A percentile compares a stretch with the other conserved stretches of the same genome.
Conservation (phyloP, 2,113 vertebrate genomes). For the Egretta garzetta region DNA sequence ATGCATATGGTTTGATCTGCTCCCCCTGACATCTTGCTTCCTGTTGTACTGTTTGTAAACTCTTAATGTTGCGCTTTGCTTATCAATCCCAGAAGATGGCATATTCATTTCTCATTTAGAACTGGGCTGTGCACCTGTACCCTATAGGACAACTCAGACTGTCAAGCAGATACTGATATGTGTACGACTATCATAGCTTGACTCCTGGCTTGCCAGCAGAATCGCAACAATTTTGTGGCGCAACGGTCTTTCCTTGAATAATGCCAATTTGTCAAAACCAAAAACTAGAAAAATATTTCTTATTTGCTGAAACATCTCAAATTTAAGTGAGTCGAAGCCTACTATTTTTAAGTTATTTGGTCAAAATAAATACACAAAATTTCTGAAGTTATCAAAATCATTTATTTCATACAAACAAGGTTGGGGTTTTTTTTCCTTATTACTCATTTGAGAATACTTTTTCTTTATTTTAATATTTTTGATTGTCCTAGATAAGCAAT, state of each 20-base stretch:
- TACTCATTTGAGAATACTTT: not conserved
- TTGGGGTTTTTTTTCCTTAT: not conserved
- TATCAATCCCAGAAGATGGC: not conserved
- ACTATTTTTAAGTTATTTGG: not conserved
- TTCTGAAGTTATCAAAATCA: not conserved
- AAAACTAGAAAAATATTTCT: not conserved
- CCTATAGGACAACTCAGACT: not conserved
- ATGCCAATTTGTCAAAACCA: not conserved
- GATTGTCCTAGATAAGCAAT: not conserved
- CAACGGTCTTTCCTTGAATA: not conserved
- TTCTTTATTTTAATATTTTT: not conserved
- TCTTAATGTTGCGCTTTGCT: not conserved
- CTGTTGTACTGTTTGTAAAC: not conserved
- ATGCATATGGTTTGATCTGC: not conserved
- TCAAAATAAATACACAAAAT: not conserved
- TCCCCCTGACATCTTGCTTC: not conserved
- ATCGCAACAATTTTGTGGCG: not conserved
- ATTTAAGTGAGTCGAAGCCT: not conserved
- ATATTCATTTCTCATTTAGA: not conserved
- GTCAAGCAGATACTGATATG: not conserved
- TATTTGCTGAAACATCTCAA: not conserved
- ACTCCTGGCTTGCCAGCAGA: not conserved
- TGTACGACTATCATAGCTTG: not conserved
- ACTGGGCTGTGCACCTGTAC: not conserved
- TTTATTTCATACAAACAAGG: not conserved